phyloP scores from a whole-genome alignment of 2,797 vertebrate species.

The Glossophaga mutica region DNA sequence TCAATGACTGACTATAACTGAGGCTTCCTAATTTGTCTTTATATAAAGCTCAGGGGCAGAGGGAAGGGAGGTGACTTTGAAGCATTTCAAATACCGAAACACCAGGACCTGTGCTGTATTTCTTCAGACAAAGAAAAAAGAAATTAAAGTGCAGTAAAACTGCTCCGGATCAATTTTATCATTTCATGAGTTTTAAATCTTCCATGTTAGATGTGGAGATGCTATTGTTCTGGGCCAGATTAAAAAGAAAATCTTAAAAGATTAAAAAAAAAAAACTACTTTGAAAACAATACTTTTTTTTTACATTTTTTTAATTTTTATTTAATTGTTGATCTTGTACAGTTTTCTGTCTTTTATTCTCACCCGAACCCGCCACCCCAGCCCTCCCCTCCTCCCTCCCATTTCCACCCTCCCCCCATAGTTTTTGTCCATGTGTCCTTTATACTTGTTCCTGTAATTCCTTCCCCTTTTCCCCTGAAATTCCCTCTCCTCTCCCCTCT shows the following conservation, averaged over 20 bases:
- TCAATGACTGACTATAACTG: not conserved
- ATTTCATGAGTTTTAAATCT: not conserved
- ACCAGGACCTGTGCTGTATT: not conserved
- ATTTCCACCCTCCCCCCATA: too few relatives aligned
- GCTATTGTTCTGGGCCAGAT: not conserved
- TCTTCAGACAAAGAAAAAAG: not conserved
- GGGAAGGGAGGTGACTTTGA: not conserved
- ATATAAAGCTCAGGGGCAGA: rapidly evolving
- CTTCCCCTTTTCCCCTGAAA: too few relatives aligned
- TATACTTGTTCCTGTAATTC: too few relatives aligned
- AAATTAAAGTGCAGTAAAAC: not conserved
- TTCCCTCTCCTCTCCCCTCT: too few relatives aligned
- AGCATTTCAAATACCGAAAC: not conserved
- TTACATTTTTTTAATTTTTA: too few relatives aligned
- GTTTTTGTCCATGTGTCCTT: too few relatives aligned
- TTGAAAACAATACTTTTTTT: not conserved
- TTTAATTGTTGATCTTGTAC: too few relatives aligned
- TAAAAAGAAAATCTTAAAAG: not conserved
- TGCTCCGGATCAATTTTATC: not conserved
- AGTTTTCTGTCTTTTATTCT: too few relatives aligned
- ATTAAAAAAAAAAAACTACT: not conserved
- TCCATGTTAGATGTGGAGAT: too few relatives aligned
- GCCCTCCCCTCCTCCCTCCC: too few relatives aligned
- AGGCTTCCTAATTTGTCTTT: not conserved
- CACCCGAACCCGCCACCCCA: too few relatives aligned